Evolutionary conservation across 2,888 invertebrate species (phyloP).

Genomic region (Shargacucullia verbasci): DNA sequence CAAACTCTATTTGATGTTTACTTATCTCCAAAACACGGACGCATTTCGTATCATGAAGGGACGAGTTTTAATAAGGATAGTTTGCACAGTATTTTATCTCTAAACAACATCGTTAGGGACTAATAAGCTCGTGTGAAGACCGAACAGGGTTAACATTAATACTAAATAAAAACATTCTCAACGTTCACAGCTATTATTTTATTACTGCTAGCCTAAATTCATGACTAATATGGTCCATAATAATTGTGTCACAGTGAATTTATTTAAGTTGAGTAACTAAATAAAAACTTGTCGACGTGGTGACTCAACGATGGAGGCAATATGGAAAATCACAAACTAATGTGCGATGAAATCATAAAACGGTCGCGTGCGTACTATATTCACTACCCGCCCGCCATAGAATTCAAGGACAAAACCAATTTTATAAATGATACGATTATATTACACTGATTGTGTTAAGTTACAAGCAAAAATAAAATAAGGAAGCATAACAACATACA

Average conservation of each 20-base stretch:
- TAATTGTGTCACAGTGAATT: slow-evolving; percentile 23
- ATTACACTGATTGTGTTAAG: slow-evolving; percentile 21
- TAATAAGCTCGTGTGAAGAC: slow-evolving; percentile 43
- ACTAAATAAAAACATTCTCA: slow-evolving; percentile 29
- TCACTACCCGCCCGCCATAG: slow-evolving; percentile 52
- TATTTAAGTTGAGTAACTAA: slow-evolving; percentile 19
- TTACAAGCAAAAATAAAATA: slow-evolving; percentile 30
- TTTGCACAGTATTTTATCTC: slow-evolving; percentile 44
- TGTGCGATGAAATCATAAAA: slow-evolving; percentile 63
- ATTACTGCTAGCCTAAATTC: slow-evolving; percentile 11
- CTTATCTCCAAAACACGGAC: slow-evolving; percentile 17
- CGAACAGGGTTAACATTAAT: slow-evolving; percentile 38
- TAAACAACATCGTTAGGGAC: slow-evolving; percentile 45
- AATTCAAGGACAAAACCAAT: slow-evolving; percentile 58
- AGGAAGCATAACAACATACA: slow-evolving; percentile 25
- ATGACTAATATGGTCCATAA: slow-evolving; percentile 8
- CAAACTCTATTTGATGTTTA: slow-evolving; percentile 19
- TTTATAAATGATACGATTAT: slow-evolving; percentile 19
- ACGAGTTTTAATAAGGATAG: slow-evolving; percentile 39
- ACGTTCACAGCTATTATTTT: slow-evolving; percentile 10
- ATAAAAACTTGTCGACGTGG: slow-evolving; percentile 56
- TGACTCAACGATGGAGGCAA: slow-evolving; percentile 65
- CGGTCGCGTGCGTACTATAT: slow-evolving; percentile 64
- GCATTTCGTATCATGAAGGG: slow-evolving; percentile 30
- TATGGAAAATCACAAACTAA: slow-evolving; percentile 70